These are phyloP conservation scores for Melanostoma scalare DNA, from an alignment of 2,888 invertebrate species.

Conservation along the genomic window DNA sequence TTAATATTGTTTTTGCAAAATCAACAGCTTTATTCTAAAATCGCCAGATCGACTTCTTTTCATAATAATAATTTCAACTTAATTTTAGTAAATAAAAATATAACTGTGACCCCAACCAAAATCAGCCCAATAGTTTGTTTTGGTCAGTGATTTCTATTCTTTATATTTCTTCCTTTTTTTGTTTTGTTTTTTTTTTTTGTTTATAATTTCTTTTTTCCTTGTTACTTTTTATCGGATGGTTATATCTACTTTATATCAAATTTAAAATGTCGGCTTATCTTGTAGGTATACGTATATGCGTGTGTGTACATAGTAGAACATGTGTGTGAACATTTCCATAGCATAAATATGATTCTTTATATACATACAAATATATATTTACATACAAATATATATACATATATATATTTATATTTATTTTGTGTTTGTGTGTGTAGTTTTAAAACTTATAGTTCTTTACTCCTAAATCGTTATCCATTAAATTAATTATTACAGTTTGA, in stretches of 20 bases:
- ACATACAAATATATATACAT: conserved; percentile 51
- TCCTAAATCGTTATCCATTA: conserved; percentile 48
- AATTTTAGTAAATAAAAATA: conserved; percentile 67
- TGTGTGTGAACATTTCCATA: conserved; percentile 61
- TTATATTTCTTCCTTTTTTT: too few species aligned
- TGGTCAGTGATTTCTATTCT: conserved; percentile 54
- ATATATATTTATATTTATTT: conserved; percentile 2
- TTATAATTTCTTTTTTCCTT: too few species aligned
- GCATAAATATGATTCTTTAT: conserved; percentile 50
- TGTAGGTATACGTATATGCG: conserved; percentile 48
- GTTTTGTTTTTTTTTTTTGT: too few species aligned
- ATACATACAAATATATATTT: conserved; percentile 48
- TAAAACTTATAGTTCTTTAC: conserved; percentile 63
- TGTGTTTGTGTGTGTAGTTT: conserved; percentile 46
- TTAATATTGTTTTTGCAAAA: conserved; percentile 61
- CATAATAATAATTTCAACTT: conserved; percentile 61
- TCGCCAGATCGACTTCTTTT: conserved; percentile 64
- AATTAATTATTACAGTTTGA: conserved; percentile 63
- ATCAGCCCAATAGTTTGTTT: conserved; percentile 52
- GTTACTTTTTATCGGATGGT: conserved; percentile 12
- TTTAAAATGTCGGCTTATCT: conserved; percentile 52
- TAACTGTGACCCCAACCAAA: conserved; percentile 63
- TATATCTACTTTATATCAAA: conserved; percentile 64
- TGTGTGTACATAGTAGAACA: conserved; percentile 52
- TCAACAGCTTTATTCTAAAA: conserved; percentile 73